Conservation (phyloP, 2,888 invertebrate species). For the Diaprepes abbreviatus region DNA sequence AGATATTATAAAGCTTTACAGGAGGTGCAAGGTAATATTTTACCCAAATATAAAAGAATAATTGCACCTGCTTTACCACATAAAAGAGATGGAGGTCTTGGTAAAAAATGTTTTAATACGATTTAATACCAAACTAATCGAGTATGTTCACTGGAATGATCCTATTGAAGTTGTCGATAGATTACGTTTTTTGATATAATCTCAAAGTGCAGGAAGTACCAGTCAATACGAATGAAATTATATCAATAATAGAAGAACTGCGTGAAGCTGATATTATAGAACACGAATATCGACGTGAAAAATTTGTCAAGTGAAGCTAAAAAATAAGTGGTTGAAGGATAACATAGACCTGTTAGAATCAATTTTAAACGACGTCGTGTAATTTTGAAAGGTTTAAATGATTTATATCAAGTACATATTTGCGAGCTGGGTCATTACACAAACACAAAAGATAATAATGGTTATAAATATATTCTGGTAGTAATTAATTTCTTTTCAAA, state of each 20-base stretch:
- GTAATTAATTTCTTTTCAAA: constrained; percentile 62
- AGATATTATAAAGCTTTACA: not conserved
- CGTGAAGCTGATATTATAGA: not conserved
- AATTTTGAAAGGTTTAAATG: no score
- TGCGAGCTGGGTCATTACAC: constrained; percentile 58
- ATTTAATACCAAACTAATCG: not conserved
- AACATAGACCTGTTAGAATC: no score
- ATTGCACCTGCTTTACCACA: not conserved
- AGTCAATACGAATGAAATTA: constrained; percentile 1
- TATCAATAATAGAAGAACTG: not conserved
- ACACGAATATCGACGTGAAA: not conserved
- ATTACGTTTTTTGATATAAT: not conserved
- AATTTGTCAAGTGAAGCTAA: no score
- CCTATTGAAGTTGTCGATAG: not conserved
- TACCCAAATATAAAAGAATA: not conserved
- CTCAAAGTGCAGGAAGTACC: not conserved
- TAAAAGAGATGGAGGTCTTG: not conserved
- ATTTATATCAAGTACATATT: no score
- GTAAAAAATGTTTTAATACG: not conserved
- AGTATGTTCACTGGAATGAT: not conserved
- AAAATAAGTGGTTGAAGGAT: no score
- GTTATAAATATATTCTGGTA: constrained; percentile 58
- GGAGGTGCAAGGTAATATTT: not conserved
- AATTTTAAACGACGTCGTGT: no score
- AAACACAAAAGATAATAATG: constrained; percentile 54